Evolutionary conservation across 2,888 invertebrate species (phyloP), one percentile per base, ranked within the genome.

Genomic region (Sphaerophoria taeniata): DNA sequence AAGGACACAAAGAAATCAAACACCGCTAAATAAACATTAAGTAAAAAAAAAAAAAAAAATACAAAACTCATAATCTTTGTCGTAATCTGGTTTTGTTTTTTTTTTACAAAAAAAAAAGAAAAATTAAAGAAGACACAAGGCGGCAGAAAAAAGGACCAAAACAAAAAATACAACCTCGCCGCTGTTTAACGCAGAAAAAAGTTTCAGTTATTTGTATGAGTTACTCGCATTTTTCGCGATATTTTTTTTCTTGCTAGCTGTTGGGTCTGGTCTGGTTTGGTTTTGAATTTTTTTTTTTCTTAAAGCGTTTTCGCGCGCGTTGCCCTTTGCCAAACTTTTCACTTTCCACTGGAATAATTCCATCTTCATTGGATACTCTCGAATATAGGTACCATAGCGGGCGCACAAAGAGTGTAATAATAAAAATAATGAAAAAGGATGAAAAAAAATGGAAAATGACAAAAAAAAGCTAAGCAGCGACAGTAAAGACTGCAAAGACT

Each of bases 301-400:
- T 43, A 75, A 61, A 60, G 77, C 81, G 73, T 87, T 83, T 87
- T 87, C 81, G 87, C 86, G 84, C 82, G 79, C 87, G 80, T 78
- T 88, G 87, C 87, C 88, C 88, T 88, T 89, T 88, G 80, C 86
- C 78, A 87, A 88, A 88, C 88, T 88, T 89, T 89, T 89, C 89
- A 89, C 89, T 89, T 89, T 89, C 89, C 84, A 82, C 83, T 87
- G 87, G 87, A 87, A 87, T 85, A 81, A 85, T 77, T 85, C 81
- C 81, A 74, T 77, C 85, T 77, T 70, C 76, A 67, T 75, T 67
- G 67, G 51, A 67, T 67, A 67, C 31, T 56, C 49, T 55, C 39
- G 76, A 76, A 69, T 76, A 51, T 53, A 72, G 24, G 24, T 24
- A 24, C 24, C 63, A 39, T 34, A 69, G 24, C 73, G 65, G 74